Evolutionary conservation across 2,888 invertebrate species (phyloP), one percentile per base, ranked within the genome.

Genomic region (Athalia rosae): DNA sequence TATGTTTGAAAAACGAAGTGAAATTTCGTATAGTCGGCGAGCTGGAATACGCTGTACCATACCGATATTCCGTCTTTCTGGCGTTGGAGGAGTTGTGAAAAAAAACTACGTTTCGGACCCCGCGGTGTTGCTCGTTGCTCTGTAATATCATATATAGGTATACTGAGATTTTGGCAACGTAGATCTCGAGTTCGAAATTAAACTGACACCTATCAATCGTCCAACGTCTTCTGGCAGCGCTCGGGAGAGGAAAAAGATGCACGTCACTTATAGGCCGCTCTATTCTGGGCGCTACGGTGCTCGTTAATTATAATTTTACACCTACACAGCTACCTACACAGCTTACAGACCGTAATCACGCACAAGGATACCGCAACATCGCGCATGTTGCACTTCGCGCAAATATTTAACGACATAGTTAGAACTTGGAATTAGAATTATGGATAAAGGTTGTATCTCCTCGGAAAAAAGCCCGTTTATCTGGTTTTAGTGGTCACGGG

Each of bases 381-480:
- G 28, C 28, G 28, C 28, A 28, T 28, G 28, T 28, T 28, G 28
- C 28, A 28, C 28, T 28, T 28, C 53, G 11, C 53, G 53, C n/a
- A 71, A 71, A 71, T 71, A 58, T 4, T 9, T 53, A 67, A 67
- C 50, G 45, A 13, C 43, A 9, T 53, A 4, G 11, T 45, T 56
- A n/a, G n/a, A n/a, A n/a, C 58, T 56, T 45, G 58, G 13, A 71
- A 71, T 58, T 56, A 58, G 43, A 58, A 28, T 28, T 71, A 71
- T 50, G 58, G 58, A 71, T 58, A 43, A 7, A 43, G 58, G 13
- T 56, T 5, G n/a, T n/a, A 56, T 58, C 11, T 58, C 41, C 45
- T 71, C 13, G n/a, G 28, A 56, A 71, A 71, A 58, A 71, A 13
- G 45, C 11, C 15, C 71, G 71, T 71, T 71, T 71, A 58, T 58